phyloP scores from a whole-genome alignment of 2,113 vertebrate genomes.

The Semnornis frantzii region DNA sequence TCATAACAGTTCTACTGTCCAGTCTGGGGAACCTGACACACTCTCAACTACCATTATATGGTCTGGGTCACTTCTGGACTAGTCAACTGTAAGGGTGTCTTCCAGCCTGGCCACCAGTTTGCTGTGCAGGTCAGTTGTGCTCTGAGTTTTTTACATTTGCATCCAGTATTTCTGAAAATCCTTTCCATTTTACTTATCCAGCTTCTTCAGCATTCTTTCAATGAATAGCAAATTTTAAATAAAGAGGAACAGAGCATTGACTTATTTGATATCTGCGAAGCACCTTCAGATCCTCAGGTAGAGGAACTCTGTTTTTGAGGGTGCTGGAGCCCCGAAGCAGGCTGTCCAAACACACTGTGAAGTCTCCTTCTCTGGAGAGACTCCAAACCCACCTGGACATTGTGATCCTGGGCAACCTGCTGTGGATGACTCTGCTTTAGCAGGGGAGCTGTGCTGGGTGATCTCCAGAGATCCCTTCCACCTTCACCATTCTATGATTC shows the following conservation, averaged over 20 bases:
- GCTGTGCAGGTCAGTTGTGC: neutral
- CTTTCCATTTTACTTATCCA: neutral
- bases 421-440: too few species aligned
- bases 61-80: neutral
- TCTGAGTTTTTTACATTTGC: neutral
- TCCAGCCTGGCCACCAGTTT: neutral
- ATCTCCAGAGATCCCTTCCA: too few species aligned
- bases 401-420: too few species aligned
- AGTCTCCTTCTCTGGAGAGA: too few species aligned
- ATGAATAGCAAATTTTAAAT: neutral
- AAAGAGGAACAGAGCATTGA: neutral
- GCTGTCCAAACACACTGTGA: too few species aligned
- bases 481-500: too few species aligned
- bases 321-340: too few species aligned
- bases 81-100: rapidly evolving
- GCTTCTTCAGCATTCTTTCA: neutral
- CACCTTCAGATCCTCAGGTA: neutral
- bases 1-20: neutral
- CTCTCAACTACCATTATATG: too few species aligned
- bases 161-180: neutral
- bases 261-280: neutral
- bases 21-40: neutral
- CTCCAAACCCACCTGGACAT: too few species aligned
- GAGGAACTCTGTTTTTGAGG: neutral
- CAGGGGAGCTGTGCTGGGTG: too few species aligned